Conservation (phyloP, 2,113 vertebrate species). For the Apteryx owenii region DNA sequence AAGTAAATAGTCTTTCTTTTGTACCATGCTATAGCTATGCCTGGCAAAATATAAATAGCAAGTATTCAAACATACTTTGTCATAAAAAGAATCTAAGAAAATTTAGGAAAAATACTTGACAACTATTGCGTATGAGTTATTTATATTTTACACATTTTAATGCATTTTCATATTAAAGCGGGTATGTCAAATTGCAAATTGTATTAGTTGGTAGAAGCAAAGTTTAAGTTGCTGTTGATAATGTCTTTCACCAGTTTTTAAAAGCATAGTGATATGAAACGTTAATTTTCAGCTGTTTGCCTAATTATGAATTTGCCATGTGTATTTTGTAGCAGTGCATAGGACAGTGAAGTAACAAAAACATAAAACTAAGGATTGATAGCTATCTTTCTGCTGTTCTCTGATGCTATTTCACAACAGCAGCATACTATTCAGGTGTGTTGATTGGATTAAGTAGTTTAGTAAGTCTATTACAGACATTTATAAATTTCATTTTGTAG, state of each 20-base stretch:
- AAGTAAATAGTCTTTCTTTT: not conserved
- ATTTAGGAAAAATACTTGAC: not conserved
- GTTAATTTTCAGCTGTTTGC: not conserved
- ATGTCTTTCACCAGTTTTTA: not conserved
- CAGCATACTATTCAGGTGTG: not conserved
- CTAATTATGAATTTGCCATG: not conserved
- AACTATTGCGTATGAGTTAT: not conserved
- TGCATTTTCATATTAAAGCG: not conserved
- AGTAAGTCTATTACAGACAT: not conserved
- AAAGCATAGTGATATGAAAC: not conserved
- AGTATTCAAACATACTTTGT: not conserved
- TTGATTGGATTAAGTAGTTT: not conserved
- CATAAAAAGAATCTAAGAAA: not conserved
- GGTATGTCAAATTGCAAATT: not conserved
- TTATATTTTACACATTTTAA: not conserved
- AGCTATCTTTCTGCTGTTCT: not conserved
- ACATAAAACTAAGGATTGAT: not conserved
- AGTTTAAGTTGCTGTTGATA: not conserved
- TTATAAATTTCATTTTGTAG: not conserved
- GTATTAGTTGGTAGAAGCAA: not conserved
- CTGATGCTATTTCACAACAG: not conserved
- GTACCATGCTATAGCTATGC: not conserved
- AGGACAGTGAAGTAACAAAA: not conserved
- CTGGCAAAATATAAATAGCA: not conserved
- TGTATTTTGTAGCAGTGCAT: not conserved